Evolutionary conservation across 2,888 invertebrate genomes (phyloP).

Genomic region (Netelia fuscicornis): DNA sequence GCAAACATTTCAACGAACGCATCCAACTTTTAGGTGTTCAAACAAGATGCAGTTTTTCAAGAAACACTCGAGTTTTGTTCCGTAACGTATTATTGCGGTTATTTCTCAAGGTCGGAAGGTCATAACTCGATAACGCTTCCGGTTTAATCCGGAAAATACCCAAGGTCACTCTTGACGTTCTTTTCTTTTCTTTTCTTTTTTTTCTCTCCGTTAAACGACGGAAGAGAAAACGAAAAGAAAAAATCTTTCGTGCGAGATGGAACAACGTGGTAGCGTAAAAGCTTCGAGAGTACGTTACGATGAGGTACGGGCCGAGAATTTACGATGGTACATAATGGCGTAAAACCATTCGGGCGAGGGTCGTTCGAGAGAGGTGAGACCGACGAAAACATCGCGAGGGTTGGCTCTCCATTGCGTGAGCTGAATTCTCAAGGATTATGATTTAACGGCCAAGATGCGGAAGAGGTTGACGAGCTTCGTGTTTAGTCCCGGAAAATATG

Average conservation of each 20-base stretch:
- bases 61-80: background rate
- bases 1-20: slow-evolving; percentile 24
- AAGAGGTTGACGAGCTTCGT: slow-evolving; percentile 51
- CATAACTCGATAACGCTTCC: background rate
- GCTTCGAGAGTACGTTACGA: slow-evolving; percentile 47
- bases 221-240: background rate
- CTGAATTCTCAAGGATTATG: slow-evolving; percentile 60
- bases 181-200: background rate
- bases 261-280: slow-evolving; percentile 34
- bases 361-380: slow-evolving; percentile 37
- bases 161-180: slow-evolving; percentile 8
- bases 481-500: slow-evolving; percentile 26
- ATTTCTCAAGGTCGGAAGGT: background rate
- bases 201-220: background rate
- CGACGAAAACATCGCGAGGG: slow-evolving; percentile 56
- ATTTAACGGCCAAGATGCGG: slow-evolving; percentile 54
- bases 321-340: slow-evolving; percentile 54
- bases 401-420: slow-evolving; percentile 39
- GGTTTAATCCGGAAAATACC: background rate
- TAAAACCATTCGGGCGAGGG: slow-evolving; percentile 49
- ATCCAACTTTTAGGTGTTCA: background rate
- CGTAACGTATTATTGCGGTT: background rate
- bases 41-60: background rate
- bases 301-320: slow-evolving; percentile 33
- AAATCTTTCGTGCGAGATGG: slow-evolving; percentile 16